These are phyloP conservation scores for Pseudomyrmex sp. DNA, from an alignment of 1,140 invertebrate genomes.

Conservation along the genomic window DNA sequence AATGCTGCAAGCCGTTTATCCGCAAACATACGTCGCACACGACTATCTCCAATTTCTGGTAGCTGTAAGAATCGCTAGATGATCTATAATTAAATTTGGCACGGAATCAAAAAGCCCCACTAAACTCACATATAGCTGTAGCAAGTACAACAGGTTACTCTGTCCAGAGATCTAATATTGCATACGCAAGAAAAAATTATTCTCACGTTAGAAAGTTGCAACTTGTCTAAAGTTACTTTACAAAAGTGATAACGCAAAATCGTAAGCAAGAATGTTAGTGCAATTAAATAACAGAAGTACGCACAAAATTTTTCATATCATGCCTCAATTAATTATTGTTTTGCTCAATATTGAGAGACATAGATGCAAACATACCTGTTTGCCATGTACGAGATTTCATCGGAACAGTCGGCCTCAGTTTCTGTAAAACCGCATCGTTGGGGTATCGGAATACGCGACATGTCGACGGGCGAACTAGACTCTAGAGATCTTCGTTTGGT, in stretches of 20 bases:
- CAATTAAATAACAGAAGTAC: too few species aligned
- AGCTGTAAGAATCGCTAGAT: slow-evolving; percentile 69
- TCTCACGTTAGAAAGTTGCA: not conserved
- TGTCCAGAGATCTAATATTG: not conserved
- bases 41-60: slow-evolving; percentile 66
- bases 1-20: slow-evolving; percentile 1
- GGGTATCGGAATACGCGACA: not conserved
- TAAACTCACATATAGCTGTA: slow-evolving; percentile 65
- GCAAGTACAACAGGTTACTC: slow-evolving; percentile 52
- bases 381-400: slow-evolving; percentile 2
- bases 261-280: too few species aligned
- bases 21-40: slow-evolving; percentile 48
- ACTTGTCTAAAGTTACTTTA: not conserved
- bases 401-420: not conserved
- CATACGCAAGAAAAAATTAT: not conserved
- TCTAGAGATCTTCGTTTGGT: slow-evolving; percentile 70
- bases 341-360: not conserved
- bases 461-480: slow-evolving; percentile 60
- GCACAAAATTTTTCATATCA: not conserved
- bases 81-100: slow-evolving; percentile 76
- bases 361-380: slow-evolving; percentile 28
- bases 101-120: slow-evolving; percentile 64
- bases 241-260: too few species aligned
- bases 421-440: not conserved
- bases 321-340: not conserved